These are phyloP conservation scores for Zoroaster sp. DNA, from an alignment of 53 echinoderm and acorn worm genomes.

Conservation along the genomic window DNA sequence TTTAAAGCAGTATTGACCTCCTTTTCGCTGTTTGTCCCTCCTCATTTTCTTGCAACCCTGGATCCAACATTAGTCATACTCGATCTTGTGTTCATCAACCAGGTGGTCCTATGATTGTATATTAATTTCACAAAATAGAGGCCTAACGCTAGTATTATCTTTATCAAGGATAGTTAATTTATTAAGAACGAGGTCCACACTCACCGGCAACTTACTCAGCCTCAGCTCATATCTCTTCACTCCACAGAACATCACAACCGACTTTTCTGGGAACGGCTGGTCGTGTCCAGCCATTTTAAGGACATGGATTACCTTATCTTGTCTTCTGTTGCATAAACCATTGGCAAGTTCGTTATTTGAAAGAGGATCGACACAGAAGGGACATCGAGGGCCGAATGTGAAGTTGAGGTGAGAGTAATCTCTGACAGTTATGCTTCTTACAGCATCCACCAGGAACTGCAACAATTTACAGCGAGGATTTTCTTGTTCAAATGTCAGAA, in stretches of 20 bases:
- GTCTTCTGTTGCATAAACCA: neutral
- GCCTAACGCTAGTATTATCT: neutral
- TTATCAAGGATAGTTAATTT: neutral
- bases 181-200: too few species aligned
- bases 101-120: neutral
- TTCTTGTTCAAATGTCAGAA: neutral
- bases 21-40: too few species aligned
- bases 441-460: neutral
- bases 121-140: neutral
- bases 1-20: too few species aligned
- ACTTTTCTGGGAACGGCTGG: neutral
- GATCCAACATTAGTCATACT: neutral
- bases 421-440: neutral
- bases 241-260: constrained; percentile 13
- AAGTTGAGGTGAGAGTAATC: neutral
- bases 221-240: neutral
- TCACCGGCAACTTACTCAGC: neutral
- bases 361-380: neutral
- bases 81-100: neutral
- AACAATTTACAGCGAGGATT: neutral
- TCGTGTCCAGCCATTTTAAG: constrained; percentile 12
- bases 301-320: neutral
- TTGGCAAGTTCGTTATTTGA: neutral
- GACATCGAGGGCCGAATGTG: neutral
- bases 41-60: neutral